Percentiles rank a stretch among this genome's conserved stretches.
Conservation (phyloP, 2,888 invertebrate genomes). For the Helleia helle region DNA sequence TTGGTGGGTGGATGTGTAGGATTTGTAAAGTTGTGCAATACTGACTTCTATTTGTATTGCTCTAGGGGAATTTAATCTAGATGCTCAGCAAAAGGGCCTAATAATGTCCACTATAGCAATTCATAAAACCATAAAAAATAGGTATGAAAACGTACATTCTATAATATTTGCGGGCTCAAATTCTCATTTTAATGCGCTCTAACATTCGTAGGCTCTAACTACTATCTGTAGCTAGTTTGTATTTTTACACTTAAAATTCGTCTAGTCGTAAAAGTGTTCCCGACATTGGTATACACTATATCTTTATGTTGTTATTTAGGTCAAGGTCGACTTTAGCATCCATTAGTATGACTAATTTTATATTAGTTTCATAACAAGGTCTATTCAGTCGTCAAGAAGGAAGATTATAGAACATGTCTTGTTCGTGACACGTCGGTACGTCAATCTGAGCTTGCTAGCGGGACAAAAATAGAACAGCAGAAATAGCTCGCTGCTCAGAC, state of each 20-base stretch:
- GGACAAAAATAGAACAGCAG: slow-evolving; percentile 58
- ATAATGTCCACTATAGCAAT: slow-evolving; percentile 2
- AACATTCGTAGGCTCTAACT: no score
- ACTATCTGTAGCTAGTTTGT: slow-evolving; percentile 4
- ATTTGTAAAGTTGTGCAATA: slow-evolving; percentile 15
- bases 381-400: slow-evolving; percentile 37
- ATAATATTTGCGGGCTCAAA: slow-evolving; percentile 1
- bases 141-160: slow-evolving; percentile 2
- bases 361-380: slow-evolving; percentile 27
- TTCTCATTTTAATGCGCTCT: slow-evolving; percentile 5
- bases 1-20: slow-evolving; percentile 20
- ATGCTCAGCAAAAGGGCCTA: not conserved
- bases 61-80: slow-evolving; percentile 1
- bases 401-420: slow-evolving; percentile 45
- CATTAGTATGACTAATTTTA: slow-evolving; percentile 18
- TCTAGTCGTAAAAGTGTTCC: slow-evolving; percentile 8
- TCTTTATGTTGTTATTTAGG: slow-evolving; percentile 39
- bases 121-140: slow-evolving; percentile 4
- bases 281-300: not conserved
- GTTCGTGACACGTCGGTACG: slow-evolving; percentile 65
- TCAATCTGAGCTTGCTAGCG: slow-evolving; percentile 70
- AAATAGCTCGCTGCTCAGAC: slow-evolving; percentile 66
- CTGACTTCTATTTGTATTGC: slow-evolving; percentile 11
- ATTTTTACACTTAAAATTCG: not conserved
- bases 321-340: slow-evolving; percentile 56